phyloP scores from a whole-genome alignment of 1,140 invertebrate species.

The Druon quercuslanigerum region DNA sequence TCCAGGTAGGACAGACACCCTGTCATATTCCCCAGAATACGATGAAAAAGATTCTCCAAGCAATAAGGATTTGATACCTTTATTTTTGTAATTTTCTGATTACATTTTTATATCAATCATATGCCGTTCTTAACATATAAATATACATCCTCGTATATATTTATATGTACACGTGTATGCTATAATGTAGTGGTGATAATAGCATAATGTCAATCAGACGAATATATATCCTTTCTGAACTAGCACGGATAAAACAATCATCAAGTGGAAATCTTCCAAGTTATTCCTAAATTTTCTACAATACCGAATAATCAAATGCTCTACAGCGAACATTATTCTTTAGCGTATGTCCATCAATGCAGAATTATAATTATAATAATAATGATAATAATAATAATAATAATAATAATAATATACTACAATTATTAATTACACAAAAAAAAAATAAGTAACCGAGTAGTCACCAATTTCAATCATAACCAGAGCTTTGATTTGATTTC shows the following conservation, averaged over 20 bases:
- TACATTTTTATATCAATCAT: slow-evolving; percentile 43
- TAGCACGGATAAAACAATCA: slow-evolving; percentile 13
- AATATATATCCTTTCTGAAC: slow-evolving; percentile 1
- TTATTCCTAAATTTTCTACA: slow-evolving; percentile 10
- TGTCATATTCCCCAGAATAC: neutral
- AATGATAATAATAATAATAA: neutral
- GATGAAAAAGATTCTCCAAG: neutral
- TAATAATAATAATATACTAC: slow-evolving; percentile 16
- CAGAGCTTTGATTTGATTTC: slow-evolving; percentile 9
- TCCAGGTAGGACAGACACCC: too few species aligned
- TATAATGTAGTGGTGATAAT: slow-evolving; percentile 40
- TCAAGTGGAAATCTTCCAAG: neutral
- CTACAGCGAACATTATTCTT: slow-evolving; percentile 2
- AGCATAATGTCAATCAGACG: slow-evolving; percentile 32
- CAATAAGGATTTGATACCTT: slow-evolving; percentile 43
- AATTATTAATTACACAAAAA: slow-evolving; percentile 24
- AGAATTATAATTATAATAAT: neutral
- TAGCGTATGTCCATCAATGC: neutral
- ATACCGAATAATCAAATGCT: slow-evolving; percentile 22
- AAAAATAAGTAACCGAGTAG: slow-evolving; percentile 8
- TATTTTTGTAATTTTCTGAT: slow-evolving; percentile 53
- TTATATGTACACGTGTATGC: slow-evolving; percentile 10
- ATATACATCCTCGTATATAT: slow-evolving; percentile 7
- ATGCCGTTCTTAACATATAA: slow-evolving; percentile 1
- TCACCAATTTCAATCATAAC: neutral